Evolutionary conservation across 2,888 invertebrate species (phyloP).

Genomic region (Abrostola tripartita): DNA sequence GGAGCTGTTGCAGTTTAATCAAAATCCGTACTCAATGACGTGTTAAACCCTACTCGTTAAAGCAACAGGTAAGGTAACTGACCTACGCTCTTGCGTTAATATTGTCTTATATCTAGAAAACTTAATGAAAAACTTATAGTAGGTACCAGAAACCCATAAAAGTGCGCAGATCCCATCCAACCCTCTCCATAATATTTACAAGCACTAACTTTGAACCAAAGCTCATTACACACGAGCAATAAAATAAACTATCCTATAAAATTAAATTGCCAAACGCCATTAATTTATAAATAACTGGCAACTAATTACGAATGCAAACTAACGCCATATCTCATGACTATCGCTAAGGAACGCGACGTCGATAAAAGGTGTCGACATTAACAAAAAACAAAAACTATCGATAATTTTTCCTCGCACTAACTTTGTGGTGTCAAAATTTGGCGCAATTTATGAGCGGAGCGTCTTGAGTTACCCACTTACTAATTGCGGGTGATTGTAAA

Average conservation of each 20-base stretch:
- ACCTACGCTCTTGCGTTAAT: too few species aligned
- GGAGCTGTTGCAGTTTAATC: too few species aligned
- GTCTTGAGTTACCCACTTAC: not conserved
- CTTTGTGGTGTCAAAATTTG: conserved; percentile 26
- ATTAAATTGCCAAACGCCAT: conserved; percentile 45
- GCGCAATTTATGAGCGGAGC: conserved; percentile 32
- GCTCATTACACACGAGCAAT: conserved; percentile 16
- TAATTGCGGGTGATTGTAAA: too few species aligned
- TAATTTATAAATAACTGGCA: conserved; percentile 51
- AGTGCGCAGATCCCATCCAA: conserved; percentile 1
- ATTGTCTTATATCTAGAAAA: too few species aligned
- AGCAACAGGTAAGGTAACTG: too few species aligned
- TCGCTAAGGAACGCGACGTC: conserved; percentile 53
- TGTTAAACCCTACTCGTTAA: too few species aligned
- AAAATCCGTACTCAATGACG: too few species aligned
- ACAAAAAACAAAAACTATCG: conserved; percentile 57
- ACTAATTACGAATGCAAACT: conserved; percentile 52
- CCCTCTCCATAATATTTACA: conserved; percentile 29
- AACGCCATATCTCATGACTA: conserved; percentile 48
- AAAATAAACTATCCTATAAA: conserved; percentile 38
- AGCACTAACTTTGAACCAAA: conserved; percentile 6
- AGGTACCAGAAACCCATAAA: conserved; percentile 3
- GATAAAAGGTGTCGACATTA: conserved; percentile 60
- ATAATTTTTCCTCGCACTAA: conserved; percentile 62
- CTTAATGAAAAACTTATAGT: too few species aligned